Evolutionary conservation across 2,888 invertebrate genomes (phyloP), one percentile per base, ranked within the genome.

Genomic region (Agonopterix arenella): DNA sequence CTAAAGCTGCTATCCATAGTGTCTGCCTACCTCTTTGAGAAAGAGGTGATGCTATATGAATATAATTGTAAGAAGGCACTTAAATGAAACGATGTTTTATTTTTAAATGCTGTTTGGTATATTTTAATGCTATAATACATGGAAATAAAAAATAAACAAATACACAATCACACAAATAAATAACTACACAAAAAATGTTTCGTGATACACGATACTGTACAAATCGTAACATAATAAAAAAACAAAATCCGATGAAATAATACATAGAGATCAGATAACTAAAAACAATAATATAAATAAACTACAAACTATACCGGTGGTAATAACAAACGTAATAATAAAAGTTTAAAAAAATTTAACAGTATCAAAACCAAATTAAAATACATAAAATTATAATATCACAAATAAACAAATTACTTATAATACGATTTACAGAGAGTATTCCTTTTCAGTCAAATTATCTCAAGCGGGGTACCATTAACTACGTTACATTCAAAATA

Each of bases 401-500:
- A 56, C 49, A 54, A 49, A 47, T 42, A 48, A 28, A 45, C 37
- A 48, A 36, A 43, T 11, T 36, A 46, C 38, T 11, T 52, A 57
- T 36, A 53, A 52, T 55, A 63, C 54, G 48, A 48, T 60, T 41
- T 47, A 49, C 60, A 60, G 52, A 58, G 52, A 62, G 66, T 55
- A 60, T 68, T 76, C 79, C 80, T 80, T 81, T 81, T 80, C 79
- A 76, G 74, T 72, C 81, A 81, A 64, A 78, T 76, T 76, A 73
- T 57, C 48, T 50, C 16, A 16, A 11, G 49, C 46, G 49, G 38
- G 38, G 51, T 46, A 48, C 51, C 53, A 52, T 55, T 52, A 52
- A 58, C 50, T 52, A 51, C 28, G 28, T 28, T 5, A 28, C 5
- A 28, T 28, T 28, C 44, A 55, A 56, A 38, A 66, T 66, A 77